phyloP scores from a whole-genome alignment of 30 jellyfish, hydroid and myxozoan species.

The Phacellophora camtschatica region DNA sequence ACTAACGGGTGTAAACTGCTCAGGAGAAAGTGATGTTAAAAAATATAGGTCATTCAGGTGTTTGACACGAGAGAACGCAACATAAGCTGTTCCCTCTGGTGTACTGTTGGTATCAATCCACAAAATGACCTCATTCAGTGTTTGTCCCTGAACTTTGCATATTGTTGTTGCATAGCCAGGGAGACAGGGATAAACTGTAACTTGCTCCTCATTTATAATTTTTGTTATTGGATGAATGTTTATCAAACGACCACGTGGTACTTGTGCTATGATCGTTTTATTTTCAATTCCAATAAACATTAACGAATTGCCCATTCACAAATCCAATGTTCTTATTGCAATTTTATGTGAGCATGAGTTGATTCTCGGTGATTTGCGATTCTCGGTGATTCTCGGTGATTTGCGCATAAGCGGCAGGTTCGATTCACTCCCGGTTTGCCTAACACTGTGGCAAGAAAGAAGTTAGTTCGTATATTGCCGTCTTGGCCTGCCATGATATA shows the following conservation, averaged over 20 bases:
- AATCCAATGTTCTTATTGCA: neutral
- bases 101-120: neutral
- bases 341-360: neutral
- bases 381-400: too few species aligned
- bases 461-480: too few species aligned
- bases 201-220: neutral
- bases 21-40: neutral
- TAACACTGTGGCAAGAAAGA: too few species aligned
- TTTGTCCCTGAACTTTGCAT: constrained; percentile 3
- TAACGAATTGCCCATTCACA: constrained; percentile 13
- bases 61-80: neutral
- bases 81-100: constrained; percentile 14
- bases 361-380: too few species aligned
- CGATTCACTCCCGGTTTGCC: too few species aligned
- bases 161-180: constrained; percentile 13
- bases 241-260: neutral
- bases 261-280: neutral
- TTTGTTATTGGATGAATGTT: neutral
- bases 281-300: neutral
- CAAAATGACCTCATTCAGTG: neutral
- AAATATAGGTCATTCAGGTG: neutral
- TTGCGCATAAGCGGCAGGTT: too few species aligned
- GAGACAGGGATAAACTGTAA: neutral
- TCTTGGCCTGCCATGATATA: too few species aligned
- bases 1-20: neutral